Base-by-base conservation (phyloP, 2,113 vertebrate species). In the Alligator mississippiensis region DNA sequence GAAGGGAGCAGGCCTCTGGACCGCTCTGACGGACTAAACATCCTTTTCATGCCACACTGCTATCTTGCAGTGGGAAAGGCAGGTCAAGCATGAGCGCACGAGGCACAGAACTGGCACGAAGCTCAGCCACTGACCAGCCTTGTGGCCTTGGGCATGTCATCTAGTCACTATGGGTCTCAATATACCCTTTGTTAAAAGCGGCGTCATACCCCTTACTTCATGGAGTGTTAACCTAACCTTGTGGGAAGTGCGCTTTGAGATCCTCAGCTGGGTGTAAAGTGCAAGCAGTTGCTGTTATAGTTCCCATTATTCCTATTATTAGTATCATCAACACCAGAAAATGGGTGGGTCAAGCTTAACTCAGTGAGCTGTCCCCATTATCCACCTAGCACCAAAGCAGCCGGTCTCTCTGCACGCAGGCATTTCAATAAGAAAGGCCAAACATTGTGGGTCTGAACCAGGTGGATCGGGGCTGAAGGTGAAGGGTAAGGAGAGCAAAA, bases 1-100 rank as follows among this genome's bases (percentile, higher is more conserved):
- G 25, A 30, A 47, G n/a, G 83, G 90, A 94, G n/a, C 15, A 91
- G 83, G 68, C 47, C 25, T 92, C 87, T 92, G 38, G 61, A 16
- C 76, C 1, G 10, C 38, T 3, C 7, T 7, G 70, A 14, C 27
- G 5, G 16, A 28, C 47, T 30, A 77, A 62, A 27, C 11, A n/a
- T 24, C 79, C n/a, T 34, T 22, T 28, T 28, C 58, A 1, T 25
- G 25, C 5, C 16, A 34, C 59, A 72, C 22, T 38, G 30, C 68
- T 38, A 38, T 72, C 38, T 38, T 72, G 5, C 19, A 5, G 11
- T 22, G 34, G 30, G 30, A 72, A 72, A 72, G 11, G 19, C n/a
- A 72, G 30, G 30, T 5, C 38, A 72, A 30, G 34, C n/a, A 11
- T 72, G 19, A 22, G 19, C 13, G 19, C 18, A 34, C 9, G 22